These are phyloP conservation scores for Acropora tenuis DNA, from an alignment of 64 coral and sea anemone species.

Conservation along the genomic window DNA sequence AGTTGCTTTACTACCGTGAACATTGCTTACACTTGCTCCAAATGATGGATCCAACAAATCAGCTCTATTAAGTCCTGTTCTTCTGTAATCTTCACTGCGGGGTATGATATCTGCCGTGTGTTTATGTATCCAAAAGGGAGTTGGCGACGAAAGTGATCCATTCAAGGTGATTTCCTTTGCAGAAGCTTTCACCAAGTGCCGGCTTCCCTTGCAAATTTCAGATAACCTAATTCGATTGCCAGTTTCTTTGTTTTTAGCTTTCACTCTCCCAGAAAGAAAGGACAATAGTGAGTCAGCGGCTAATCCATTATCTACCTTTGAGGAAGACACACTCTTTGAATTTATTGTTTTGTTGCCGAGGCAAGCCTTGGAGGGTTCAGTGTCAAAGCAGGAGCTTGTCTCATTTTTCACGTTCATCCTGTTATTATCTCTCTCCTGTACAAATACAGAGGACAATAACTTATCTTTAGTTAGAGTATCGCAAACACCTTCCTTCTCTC, in stretches of 20 bases:
- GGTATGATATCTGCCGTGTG: neutral
- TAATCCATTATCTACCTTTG: neutral
- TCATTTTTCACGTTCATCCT: neutral
- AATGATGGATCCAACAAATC: neutral
- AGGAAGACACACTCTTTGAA: neutral
- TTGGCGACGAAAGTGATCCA: neutral
- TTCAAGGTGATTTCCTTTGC: neutral
- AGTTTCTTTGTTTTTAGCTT: neutral
- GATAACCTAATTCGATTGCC: neutral
- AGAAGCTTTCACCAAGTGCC: constrained; percentile 6
- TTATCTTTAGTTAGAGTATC: neutral
- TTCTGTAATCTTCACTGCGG: neutral
- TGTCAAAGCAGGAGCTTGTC: neutral
- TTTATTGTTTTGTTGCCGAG: neutral
- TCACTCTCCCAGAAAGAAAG: neutral
- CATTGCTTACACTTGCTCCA: neutral
- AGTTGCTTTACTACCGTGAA: no score
- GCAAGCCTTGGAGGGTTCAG: neutral
- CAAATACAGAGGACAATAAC: neutral
- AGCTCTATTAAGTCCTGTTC: neutral
- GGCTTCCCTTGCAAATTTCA: constrained; percentile 26
- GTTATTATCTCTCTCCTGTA: neutral
- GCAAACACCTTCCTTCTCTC: neutral
- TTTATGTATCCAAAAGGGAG: neutral
- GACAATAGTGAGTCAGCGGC: neutral